Evolutionary conservation across 2,797 vertebrate genomes (phyloP).

Genomic region (Microctenopoma steveboyesi): DNA sequence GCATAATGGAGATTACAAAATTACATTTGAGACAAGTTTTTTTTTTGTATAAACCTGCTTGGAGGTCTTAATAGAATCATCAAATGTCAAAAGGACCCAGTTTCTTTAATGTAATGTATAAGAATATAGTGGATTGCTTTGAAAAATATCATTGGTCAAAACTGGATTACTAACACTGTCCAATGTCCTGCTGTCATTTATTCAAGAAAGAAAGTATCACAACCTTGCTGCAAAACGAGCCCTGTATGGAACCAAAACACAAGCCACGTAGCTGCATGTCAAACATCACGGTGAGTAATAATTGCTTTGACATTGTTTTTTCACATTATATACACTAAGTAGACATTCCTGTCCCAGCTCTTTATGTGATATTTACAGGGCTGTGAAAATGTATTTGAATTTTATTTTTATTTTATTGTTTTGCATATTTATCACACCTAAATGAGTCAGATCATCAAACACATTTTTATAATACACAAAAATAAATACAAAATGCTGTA

Average conservation of each 20-base stretch:
- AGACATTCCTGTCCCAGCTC: too few relatives aligned
- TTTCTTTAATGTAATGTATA: not conserved
- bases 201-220: conserved; percentile 30
- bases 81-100: not conserved
- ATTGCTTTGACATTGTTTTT: not conserved
- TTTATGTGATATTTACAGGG: too few relatives aligned
- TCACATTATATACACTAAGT: too few relatives aligned
- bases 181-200: conserved; percentile 24
- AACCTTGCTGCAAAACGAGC: conserved; percentile 22
- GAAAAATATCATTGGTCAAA: not conserved
- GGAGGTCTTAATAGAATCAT: not conserved
- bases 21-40: not conserved
- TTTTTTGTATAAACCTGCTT: not conserved
- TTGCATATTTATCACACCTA: too few relatives aligned
- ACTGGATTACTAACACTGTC: conserved; percentile 1
- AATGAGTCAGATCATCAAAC: too few relatives aligned
- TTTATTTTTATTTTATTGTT: too few relatives aligned
- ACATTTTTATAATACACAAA: too few relatives aligned
- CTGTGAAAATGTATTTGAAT: too few relatives aligned
- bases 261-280: conserved; percentile 9
- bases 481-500: too few relatives aligned
- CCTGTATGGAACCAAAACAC: conserved; percentile 27
- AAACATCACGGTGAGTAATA: conserved; percentile 48
- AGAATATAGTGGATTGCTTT: too few relatives aligned
- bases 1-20: not conserved